A percentile compares a stretch with the other conserved stretches of the same genome.
Conservation (phyloP, 2,113 vertebrate genomes). For the Tympanuchus pallidicinctus region DNA sequence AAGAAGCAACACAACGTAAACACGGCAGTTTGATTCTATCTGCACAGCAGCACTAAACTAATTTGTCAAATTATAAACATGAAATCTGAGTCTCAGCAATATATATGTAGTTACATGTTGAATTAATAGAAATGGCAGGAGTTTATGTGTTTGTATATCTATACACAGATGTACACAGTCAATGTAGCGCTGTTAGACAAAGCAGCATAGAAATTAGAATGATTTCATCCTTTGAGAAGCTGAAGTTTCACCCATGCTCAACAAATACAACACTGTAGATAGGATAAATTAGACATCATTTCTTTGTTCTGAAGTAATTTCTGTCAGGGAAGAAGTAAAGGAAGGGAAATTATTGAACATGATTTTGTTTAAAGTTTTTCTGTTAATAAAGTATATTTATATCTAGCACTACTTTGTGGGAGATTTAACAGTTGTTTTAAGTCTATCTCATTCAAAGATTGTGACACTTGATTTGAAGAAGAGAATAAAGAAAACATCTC, state of each 20-base stretch:
- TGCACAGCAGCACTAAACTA: slow-evolving; percentile 63
- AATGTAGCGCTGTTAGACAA: neutral
- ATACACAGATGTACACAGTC: neutral
- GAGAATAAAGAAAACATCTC: neutral
- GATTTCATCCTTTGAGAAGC: neutral
- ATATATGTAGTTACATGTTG: slow-evolving; percentile 26
- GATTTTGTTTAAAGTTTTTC: neutral
- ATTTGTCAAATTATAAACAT: slow-evolving; percentile 72
- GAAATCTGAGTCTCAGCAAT: slow-evolving; percentile 63
- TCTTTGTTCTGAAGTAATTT: neutral
- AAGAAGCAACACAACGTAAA: slow-evolving; percentile 65
- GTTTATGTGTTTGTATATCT: slow-evolving; percentile 13
- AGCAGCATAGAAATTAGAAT: neutral
- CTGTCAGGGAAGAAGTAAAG: neutral
- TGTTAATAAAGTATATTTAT: neutral
- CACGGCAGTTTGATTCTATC: slow-evolving; percentile 68
- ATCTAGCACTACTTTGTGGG: neutral
- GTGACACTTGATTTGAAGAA: neutral
- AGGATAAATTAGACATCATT: neutral
- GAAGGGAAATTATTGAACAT: neutral
- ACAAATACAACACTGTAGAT: neutral
- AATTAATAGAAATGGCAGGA: slow-evolving; percentile 59
- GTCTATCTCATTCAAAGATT: neutral
- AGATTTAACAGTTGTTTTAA: neutral
- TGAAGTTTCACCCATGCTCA: neutral